A percentile compares a stretch with the other conserved stretches of the same genome.
phyloP scores from a whole-genome alignment of 2,888 invertebrate genomes.

The Sepioteuthis lessoniana region DNA sequence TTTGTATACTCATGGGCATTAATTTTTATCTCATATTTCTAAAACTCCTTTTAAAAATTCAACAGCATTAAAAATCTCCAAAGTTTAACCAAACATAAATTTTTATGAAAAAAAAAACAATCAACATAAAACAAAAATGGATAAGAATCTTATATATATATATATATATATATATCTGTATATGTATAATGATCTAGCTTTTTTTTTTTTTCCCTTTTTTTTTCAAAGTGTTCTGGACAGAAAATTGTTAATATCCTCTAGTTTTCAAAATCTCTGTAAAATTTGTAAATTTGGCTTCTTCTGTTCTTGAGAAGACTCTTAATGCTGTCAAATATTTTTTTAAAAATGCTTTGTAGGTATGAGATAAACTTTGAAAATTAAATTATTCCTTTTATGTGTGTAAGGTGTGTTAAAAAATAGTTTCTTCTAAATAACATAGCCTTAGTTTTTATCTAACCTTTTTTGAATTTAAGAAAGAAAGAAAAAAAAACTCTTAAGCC shows the following conservation, averaged over 20 bases:
- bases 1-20: neutral
- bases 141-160: neutral
- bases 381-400: neutral
- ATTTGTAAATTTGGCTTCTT: too few relatives aligned
- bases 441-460: neutral
- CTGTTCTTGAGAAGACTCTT: too few relatives aligned
- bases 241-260: neutral
- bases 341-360: too few relatives aligned
- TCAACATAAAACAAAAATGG: constrained; percentile 49
- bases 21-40: neutral
- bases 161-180: too few relatives aligned
- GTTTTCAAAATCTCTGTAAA: neutral
- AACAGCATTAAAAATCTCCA: constrained; percentile 50
- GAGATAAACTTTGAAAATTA: too few relatives aligned
- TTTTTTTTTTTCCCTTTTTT: neutral
- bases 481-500: neutral
- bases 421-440: neutral
- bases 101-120: too few relatives aligned
- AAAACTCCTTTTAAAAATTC: constrained; percentile 45
- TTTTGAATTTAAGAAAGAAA: neutral
- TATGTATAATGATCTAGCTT: too few relatives aligned
- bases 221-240: neutral
- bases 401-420: neutral
- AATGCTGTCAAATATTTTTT: too few relatives aligned
- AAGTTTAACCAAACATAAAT: constrained; percentile 46